These are phyloP conservation scores for Clarias laeviceps DNA, from an alignment of 2,797 vertebrate genomes.

Conservation along the genomic window DNA sequence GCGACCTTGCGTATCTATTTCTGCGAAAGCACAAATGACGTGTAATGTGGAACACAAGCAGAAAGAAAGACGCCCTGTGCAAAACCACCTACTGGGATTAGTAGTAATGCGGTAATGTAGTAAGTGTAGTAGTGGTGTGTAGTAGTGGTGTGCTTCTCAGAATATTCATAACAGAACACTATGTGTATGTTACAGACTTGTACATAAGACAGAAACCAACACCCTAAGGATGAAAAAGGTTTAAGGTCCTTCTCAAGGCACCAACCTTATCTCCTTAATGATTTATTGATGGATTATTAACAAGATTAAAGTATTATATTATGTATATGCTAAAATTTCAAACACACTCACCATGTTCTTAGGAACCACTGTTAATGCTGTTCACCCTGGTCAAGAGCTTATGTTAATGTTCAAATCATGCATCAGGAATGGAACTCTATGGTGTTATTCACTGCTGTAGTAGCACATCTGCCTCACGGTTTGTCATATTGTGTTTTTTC, in stretches of 20 bases:
- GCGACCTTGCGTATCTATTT: not conserved
- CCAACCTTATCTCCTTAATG: not conserved
- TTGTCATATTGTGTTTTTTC: not conserved
- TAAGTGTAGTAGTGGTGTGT: no score
- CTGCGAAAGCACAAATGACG: not conserved
- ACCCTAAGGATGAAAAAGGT: not conserved
- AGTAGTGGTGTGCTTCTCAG: not conserved
- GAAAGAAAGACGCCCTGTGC: conserved; percentile 24
- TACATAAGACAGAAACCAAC: not conserved
- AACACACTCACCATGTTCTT: no score
- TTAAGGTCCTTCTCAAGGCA: not conserved
- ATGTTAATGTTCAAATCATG: not conserved
- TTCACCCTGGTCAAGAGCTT: not conserved
- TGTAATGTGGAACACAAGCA: conserved; percentile 14
- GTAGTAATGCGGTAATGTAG: not conserved
- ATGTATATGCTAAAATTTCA: not conserved
- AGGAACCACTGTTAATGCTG: not conserved
- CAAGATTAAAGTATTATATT: not conserved
- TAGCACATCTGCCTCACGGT: not conserved
- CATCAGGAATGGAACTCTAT: not conserved
- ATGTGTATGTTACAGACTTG: not conserved
- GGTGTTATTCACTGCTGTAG: not conserved
- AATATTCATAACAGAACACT: not conserved
- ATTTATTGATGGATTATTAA: not conserved
- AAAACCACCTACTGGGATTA: conserved; percentile 13